phyloP scores from a whole-genome alignment of 35 echinoderm and acorn worm species.

The Amphiura filiformis region DNA sequence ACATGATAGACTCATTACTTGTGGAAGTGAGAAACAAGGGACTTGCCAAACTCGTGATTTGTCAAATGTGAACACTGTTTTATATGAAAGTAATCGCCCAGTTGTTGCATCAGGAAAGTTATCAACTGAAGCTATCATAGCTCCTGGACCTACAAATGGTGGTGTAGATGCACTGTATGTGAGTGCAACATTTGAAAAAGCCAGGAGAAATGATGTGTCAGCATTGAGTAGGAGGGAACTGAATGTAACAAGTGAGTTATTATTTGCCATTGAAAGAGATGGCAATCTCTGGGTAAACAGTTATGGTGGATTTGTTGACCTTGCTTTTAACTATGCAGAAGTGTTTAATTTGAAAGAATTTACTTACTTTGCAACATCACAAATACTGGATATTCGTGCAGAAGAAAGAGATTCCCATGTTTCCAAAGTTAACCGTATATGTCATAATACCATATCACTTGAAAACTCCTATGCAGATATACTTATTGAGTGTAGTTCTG shows the following conservation, averaged over 20 bases:
- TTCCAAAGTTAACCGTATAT: constrained; percentile 7
- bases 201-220: too few relatives aligned
- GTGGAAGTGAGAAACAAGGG: constrained; percentile 1
- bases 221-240: background rate
- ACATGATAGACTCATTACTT: background rate
- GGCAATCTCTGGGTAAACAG: background rate
- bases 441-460: too few relatives aligned
- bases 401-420: background rate
- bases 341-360: background rate
- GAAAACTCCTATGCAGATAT: background rate
- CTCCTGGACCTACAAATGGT: background rate
- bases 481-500: background rate
- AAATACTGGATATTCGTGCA: background rate
- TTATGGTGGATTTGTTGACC: too few relatives aligned
- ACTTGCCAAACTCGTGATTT: background rate
- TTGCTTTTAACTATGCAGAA: background rate
- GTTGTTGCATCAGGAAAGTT: background rate
- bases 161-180: background rate
- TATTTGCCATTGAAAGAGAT: background rate
- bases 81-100: background rate
- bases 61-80: background rate
- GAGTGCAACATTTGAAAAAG: background rate
- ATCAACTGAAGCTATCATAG: background rate
- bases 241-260: background rate
- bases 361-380: background rate